Base-by-base conservation (phyloP, 2,113 vertebrate species). In the Marcusenius ussheri region DNA sequence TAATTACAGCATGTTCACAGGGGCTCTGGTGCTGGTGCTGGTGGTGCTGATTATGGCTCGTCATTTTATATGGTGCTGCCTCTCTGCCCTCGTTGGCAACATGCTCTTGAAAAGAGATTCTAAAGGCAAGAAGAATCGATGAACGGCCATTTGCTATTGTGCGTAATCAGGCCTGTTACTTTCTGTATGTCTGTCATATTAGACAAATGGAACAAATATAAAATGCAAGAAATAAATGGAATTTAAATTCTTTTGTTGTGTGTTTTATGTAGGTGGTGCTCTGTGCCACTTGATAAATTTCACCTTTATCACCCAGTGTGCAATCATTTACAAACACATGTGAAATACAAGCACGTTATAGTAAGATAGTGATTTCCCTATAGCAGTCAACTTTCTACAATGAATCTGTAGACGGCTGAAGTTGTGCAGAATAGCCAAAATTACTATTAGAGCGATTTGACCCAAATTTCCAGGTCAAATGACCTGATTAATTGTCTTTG, bases 31-130 rank as follows among this genome's bases (percentile, higher is more conserved):
- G 94, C 53, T 91, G 91, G 93, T 96, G 45, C 87, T 97, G 42
- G 93, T 95, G 31, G 19, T 94, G 62, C 92, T 96, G 91, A 92
- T 97, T 91, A 92, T 96, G 46, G 93, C 93, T 0, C 94, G 95
- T 24, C 96, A 96, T 91, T 10, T 97, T 77, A 89, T 96, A 84
- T 97, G 96, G 96, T 95, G 95, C 90, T 96, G 94, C 88, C 92
- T 97, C 0, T 94, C 93, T 50, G 53, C 92, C 91, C 95, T 94
- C 88, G 83, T 96, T 3, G 94, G 96, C 87, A 85, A 93, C 27
- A 94, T 94, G 88, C 17, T 95, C 91, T 92, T 94, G n/a, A 92
- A 0, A 70, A 93, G 90, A 58, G 94, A 49, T 91, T 95, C 93
- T 45, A 83, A 39, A n/a, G 84, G 47, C 27, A 93, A 91, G 91